Percentiles rank a stretch among this genome's conserved stretches.
Conservation (phyloP, 1,140 invertebrate genomes). For the Myzus persicae region DNA sequence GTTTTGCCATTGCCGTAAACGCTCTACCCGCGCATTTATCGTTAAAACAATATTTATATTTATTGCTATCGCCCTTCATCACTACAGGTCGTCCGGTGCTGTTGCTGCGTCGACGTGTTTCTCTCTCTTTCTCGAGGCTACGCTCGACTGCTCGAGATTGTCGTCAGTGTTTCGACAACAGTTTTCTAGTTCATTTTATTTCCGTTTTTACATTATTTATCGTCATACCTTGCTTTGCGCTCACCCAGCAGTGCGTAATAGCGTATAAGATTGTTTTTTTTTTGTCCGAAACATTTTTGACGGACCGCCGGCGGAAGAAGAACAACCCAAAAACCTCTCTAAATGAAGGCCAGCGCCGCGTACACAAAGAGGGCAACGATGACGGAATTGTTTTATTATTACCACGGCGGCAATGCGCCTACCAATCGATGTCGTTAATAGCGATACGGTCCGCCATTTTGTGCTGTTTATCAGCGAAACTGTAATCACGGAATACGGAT, state of each 20-base stretch:
- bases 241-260: neutral
- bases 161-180: neutral
- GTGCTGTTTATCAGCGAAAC: neutral
- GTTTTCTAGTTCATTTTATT: neutral
- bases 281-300: neutral
- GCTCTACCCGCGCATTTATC: neutral
- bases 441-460: neutral
- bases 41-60: neutral
- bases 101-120: neutral
- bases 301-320: neutral
- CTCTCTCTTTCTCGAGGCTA: too few species aligned
- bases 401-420: neutral
- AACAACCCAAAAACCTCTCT: neutral
- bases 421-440: neutral
- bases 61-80: neutral
- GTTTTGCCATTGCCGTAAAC: neutral
- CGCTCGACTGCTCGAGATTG: neutral
- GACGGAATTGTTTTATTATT: neutral
- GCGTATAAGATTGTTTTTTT: neutral
- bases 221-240: neutral
- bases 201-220: neutral
- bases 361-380: too few species aligned
- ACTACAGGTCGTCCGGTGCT: neutral
- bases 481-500: neutral
- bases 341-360: neutral